phyloP scores from a whole-genome alignment of 2,797 vertebrate species.

The Poeciliopsis paucimaculata region DNA sequence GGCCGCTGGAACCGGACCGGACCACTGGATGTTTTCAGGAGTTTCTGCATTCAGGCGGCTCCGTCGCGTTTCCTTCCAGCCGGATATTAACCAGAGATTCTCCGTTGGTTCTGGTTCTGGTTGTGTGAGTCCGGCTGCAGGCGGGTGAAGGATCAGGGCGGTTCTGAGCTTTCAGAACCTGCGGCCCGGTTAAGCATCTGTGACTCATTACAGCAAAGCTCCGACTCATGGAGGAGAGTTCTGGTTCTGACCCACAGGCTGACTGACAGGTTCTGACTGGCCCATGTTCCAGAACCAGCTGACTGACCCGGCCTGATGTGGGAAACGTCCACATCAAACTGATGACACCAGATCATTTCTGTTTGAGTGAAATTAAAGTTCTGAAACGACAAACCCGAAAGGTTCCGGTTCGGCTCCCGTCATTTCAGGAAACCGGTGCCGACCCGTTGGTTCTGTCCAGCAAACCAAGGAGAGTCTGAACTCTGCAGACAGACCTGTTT shows the following conservation, averaged over 20 bases:
- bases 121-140: neutral
- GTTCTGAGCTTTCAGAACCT: neutral
- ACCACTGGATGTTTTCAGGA: neutral
- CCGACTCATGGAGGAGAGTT: neutral
- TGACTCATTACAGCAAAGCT: neutral
- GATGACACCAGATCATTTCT: conserved; percentile 1
- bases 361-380: neutral
- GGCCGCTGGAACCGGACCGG: neutral
- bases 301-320: neutral
- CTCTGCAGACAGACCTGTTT: too few species aligned
- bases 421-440: neutral
- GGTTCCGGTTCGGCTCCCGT: neutral
- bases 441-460: neutral
- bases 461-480: too few species aligned
- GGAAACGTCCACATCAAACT: conserved; percentile 10
- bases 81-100: neutral
- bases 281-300: conserved; percentile 4
- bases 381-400: neutral
- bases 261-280: neutral
- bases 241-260: too few species aligned
- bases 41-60: neutral
- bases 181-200: neutral
- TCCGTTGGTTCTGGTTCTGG: neutral
- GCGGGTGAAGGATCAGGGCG: neutral
- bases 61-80: neutral